These are phyloP conservation scores for Chondrilla cf. caribensis DNA, from an alignment of 37 sponge, comb jelly and placozoan species.

Conservation along the genomic window DNA sequence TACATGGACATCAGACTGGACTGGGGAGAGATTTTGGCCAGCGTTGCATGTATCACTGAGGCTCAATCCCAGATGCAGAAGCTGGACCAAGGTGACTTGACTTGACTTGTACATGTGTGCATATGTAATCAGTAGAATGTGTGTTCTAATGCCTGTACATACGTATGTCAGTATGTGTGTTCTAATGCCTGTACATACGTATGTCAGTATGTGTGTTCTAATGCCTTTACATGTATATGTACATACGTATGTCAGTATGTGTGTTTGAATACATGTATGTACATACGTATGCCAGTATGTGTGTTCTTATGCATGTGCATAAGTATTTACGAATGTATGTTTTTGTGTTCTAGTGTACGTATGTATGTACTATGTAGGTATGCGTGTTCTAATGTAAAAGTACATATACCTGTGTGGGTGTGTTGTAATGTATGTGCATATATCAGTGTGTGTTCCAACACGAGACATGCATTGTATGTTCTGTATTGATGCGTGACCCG, in stretches of 20 bases:
- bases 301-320: not conserved
- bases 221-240: not conserved
- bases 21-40: too few relatives aligned
- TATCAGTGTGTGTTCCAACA: too few relatives aligned
- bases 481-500: too few relatives aligned
- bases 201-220: not conserved
- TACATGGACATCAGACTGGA: too few relatives aligned
- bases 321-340: not conserved
- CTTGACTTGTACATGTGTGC: too few relatives aligned
- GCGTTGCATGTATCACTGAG: too few relatives aligned
- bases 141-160: not conserved
- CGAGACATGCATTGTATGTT: too few relatives aligned
- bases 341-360: not conserved
- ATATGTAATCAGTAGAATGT: not conserved
- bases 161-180: not conserved
- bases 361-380: not conserved
- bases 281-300: not conserved
- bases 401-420: too few relatives aligned
- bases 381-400: not conserved
- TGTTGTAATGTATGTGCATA: too few relatives aligned
- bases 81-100: too few relatives aligned
- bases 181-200: not conserved
- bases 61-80: too few relatives aligned
- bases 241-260: not conserved
- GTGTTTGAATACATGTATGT: not conserved